phyloP scores from a whole-genome alignment of 2,797 vertebrate genomes.

The Typhlichthys eigenmanni region DNA sequence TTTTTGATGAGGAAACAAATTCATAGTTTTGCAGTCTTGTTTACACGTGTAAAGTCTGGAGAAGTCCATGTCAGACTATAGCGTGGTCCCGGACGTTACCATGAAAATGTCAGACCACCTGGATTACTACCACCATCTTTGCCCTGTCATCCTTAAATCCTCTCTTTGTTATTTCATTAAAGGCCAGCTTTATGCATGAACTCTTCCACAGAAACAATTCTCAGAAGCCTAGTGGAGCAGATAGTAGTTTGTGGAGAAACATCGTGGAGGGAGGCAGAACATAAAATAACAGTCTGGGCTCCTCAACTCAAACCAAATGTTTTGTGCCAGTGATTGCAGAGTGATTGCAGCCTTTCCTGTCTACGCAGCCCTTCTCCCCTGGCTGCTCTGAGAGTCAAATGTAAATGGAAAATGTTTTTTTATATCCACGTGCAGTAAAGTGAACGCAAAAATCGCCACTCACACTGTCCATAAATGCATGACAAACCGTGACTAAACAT shows the following conservation, averaged over 20 bases:
- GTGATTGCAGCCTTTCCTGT: constrained; percentile 39
- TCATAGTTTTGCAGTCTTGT: constrained; percentile 5
- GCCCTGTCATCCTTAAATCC: constrained; percentile 38
- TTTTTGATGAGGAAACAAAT: constrained; percentile 14
- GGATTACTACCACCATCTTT: constrained; percentile 22
- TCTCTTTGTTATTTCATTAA: constrained; percentile 3
- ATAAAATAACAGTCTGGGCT: constrained; percentile 14
- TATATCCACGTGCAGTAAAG: too few species aligned
- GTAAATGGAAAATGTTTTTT: too few species aligned
- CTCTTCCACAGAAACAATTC: too few species aligned
- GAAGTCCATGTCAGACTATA: constrained; percentile 17
- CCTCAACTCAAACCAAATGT: constrained; percentile 19
- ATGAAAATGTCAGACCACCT: constrained; percentile 39
- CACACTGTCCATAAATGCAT: too few species aligned
- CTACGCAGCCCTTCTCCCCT: constrained; percentile 19
- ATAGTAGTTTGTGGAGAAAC: not conserved
- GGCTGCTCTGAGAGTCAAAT: constrained; percentile 15
- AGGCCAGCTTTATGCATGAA: not conserved
- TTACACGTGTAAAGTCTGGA: constrained; percentile 10
- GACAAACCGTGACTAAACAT: too few species aligned
- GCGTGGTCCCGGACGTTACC: constrained; percentile 21
- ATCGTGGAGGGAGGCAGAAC: constrained; percentile 3
- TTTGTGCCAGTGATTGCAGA: constrained; percentile 17
- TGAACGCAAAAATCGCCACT: too few species aligned
- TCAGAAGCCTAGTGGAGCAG: not conserved